A percentile compares a stretch with the other conserved stretches of the same genome.
phyloP scores from a whole-genome alignment of 1,140 invertebrate species.

The Aphaenogaster rudis region DNA sequence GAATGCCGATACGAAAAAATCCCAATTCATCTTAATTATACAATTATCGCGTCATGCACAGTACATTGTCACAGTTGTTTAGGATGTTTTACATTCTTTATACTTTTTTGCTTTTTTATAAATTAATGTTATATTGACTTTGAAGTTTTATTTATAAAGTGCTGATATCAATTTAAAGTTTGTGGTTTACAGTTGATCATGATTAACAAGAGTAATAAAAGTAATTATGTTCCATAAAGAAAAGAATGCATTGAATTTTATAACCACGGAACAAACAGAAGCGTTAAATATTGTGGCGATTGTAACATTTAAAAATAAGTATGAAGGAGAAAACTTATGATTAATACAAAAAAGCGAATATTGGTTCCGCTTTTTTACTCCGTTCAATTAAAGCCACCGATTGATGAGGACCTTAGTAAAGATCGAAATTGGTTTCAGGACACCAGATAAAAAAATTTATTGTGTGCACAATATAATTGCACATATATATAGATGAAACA shows the following conservation, averaged over 20 bases:
- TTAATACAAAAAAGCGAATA: neutral
- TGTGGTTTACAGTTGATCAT: neutral
- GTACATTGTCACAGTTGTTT: neutral
- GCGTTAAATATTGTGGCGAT: neutral
- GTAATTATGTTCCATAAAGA: neutral
- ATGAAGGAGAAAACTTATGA: neutral
- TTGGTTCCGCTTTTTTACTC: neutral
- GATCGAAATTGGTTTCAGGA: too few relatives aligned
- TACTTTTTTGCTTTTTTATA: neutral
- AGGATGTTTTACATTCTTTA: neutral
- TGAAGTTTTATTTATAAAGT: neutral
- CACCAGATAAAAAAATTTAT: too few relatives aligned
- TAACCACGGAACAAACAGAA: neutral
- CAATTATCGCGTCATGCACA: neutral
- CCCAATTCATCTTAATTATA: neutral
- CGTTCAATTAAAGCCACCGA: neutral
- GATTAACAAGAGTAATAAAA: slow-evolving; percentile 16
- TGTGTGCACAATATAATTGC: too few relatives aligned
- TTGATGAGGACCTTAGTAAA: too few relatives aligned
- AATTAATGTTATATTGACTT: neutral
- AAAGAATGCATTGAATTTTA: neutral
- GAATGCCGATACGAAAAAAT: neutral
- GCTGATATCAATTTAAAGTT: neutral
- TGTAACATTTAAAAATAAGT: neutral
- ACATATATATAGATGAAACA: too few relatives aligned